Evolutionary conservation across 2,113 vertebrate species (phyloP).

Genomic region (Percina caprodes): DNA sequence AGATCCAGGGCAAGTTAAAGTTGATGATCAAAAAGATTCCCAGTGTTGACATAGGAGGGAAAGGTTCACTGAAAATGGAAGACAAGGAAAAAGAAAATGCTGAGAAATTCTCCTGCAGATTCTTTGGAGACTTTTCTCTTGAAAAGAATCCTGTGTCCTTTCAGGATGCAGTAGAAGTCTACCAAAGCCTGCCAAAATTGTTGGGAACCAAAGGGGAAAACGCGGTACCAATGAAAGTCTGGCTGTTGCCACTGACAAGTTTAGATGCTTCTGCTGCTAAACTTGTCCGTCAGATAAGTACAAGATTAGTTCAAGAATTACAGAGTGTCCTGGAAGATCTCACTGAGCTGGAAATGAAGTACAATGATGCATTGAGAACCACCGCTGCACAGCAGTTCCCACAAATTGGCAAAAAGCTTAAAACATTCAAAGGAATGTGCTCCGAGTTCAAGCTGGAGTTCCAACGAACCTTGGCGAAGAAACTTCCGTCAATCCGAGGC

Average conservation of each 20-base stretch:
- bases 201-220: slow-evolving; percentile 59
- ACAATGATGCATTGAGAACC: slow-evolving; percentile 60
- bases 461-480: slow-evolving; percentile 14
- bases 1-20: slow-evolving; percentile 48
- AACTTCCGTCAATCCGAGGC: slow-evolving; percentile 62
- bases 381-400: slow-evolving; percentile 44
- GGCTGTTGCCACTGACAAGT: slow-evolving; percentile 70
- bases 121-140: slow-evolving; percentile 72
- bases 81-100: background rate
- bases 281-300: slow-evolving; percentile 64
- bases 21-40: slow-evolving; percentile 18
- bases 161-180: slow-evolving; percentile 68
- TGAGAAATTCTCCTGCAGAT: slow-evolving; percentile 69
- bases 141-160: slow-evolving; percentile 45
- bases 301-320: slow-evolving; percentile 13
- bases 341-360: slow-evolving; percentile 55
- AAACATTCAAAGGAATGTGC: slow-evolving; percentile 45
- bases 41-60: fast-evolving
- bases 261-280: slow-evolving; percentile 66
- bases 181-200: slow-evolving; percentile 59
- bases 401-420: slow-evolving; percentile 54
- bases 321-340: slow-evolving; percentile 56
- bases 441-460: slow-evolving; percentile 40
- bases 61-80: slow-evolving; percentile 11
- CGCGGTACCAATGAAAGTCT: slow-evolving; percentile 73